Percentiles rank a stretch among this genome's conserved stretches.
Evolutionary conservation across 2,113 vertebrate species (phyloP).

Genomic region (Chaetorhynchus papuensis): DNA sequence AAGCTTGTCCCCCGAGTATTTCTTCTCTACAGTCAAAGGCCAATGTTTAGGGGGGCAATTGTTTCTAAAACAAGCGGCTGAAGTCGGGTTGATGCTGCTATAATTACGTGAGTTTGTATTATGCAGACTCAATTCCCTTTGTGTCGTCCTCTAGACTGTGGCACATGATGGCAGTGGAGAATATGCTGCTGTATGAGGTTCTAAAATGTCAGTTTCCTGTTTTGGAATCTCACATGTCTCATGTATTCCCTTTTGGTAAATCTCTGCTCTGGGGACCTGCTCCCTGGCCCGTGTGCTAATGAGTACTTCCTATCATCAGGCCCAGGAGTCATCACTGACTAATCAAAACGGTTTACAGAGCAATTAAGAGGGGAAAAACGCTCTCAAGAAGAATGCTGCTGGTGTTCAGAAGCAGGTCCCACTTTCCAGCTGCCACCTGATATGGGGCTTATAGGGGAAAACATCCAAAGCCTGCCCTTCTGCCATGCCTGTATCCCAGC

Average conservation of each 20-base stretch:
- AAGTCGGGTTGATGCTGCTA: neutral
- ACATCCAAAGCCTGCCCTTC: neutral
- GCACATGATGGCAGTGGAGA: neutral
- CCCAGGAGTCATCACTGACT: neutral
- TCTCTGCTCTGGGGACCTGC: neutral
- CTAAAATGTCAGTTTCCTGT: neutral
- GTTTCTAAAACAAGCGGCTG: neutral
- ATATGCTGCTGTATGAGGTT: neutral
- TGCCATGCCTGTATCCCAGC: neutral
- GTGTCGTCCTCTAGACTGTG: neutral
- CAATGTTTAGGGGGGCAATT: neutral
- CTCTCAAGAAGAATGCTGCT: neutral
- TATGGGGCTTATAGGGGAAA: neutral
- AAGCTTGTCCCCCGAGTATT: neutral
- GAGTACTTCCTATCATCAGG: conserved; percentile 5
- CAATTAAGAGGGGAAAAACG: neutral
- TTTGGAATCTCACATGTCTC: neutral
- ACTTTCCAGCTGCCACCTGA: neutral
- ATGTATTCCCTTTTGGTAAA: neutral
- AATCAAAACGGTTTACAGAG: conserved; percentile 1
- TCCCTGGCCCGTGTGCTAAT: conserved; percentile 1
- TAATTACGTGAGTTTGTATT: neutral
- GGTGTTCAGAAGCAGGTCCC: neutral
- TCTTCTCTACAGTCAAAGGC: neutral
- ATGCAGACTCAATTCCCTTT: neutral